phyloP scores from a whole-genome alignment of 2,888 invertebrate genomes.

The Branchellion lobata region DNA sequence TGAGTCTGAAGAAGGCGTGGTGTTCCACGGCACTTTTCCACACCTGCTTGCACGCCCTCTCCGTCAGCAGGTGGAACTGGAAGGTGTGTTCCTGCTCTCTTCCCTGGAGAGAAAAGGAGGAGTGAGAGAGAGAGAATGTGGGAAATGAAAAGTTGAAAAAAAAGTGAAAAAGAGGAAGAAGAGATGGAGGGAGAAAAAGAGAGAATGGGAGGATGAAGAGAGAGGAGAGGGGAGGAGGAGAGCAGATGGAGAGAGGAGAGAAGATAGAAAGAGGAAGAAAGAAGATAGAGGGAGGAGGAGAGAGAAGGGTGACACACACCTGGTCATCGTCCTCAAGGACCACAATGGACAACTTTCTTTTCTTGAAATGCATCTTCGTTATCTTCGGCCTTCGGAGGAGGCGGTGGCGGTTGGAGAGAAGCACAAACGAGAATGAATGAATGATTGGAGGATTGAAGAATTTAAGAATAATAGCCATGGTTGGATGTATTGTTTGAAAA shows the following conservation, averaged over 20 bases:
- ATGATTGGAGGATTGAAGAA: constrained; percentile 11
- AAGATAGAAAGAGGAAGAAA: no score
- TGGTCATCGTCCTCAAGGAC: constrained; percentile 98
- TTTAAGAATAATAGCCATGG: constrained; percentile 6
- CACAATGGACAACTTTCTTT: constrained; percentile 91
- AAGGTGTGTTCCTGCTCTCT: constrained; percentile 95
- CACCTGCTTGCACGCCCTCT: constrained; percentile 96
- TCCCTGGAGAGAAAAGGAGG: no score
- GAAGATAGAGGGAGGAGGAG: no score
- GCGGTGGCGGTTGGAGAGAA: neutral
- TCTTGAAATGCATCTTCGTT: constrained; percentile 93
- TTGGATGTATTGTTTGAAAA: no score
- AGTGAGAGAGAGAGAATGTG: no score
- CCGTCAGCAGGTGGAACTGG: constrained; percentile 88
- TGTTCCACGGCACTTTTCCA: constrained; percentile 99
- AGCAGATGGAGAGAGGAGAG: no score
- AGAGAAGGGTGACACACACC: constrained; percentile 54
- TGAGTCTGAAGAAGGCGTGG: constrained; percentile 95
- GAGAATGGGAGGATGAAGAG: no score
- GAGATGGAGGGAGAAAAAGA: no score
- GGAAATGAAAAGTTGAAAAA: no score
- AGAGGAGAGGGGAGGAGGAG: neutral
- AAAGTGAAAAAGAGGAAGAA: neutral
- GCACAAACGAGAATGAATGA: no score
- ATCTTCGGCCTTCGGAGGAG: constrained; percentile 79